phyloP scores from a whole-genome alignment of 2,797 vertebrate species.

The Chelonia mydas region DNA sequence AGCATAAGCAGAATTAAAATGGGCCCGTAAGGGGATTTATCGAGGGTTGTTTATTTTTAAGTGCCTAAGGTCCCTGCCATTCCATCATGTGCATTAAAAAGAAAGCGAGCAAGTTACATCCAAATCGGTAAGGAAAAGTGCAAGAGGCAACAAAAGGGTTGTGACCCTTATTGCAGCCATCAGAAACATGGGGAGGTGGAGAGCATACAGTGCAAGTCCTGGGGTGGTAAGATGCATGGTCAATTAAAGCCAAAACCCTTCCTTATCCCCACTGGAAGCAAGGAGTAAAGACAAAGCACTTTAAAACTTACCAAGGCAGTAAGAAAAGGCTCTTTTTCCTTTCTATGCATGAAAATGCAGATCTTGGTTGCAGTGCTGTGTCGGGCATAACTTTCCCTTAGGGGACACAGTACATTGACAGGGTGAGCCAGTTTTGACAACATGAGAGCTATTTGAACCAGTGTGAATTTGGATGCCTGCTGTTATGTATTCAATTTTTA shows the following conservation, averaged over 20 bases:
- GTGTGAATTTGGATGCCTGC: neutral
- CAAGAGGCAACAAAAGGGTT: neutral
- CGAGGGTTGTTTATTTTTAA: conserved; percentile 18
- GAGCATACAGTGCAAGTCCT: fast-evolving
- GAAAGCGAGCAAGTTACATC: conserved; percentile 18
- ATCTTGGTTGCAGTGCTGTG: neutral
- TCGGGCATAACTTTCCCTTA: neutral
- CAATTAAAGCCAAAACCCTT: neutral
- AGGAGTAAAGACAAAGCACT: neutral
- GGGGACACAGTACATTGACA: neutral
- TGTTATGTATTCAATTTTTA: neutral
- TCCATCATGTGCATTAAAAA: conserved; percentile 19
- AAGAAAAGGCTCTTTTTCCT: neutral
- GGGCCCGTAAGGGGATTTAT: conserved; percentile 56
- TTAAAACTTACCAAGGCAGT: neutral
- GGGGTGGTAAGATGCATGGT: fast-evolving
- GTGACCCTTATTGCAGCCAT: neutral
- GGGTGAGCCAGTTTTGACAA: neutral
- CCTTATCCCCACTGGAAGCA: too few relatives aligned
- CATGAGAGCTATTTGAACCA: neutral
- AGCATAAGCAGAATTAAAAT: conserved; percentile 71
- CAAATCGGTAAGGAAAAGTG: conserved; percentile 1
- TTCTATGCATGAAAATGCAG: fast-evolving
- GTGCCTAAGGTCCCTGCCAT: conserved; percentile 56
- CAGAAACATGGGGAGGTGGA: neutral